phyloP scores from a whole-genome alignment of 2,113 vertebrate species.

The Crotalus horridus region DNA sequence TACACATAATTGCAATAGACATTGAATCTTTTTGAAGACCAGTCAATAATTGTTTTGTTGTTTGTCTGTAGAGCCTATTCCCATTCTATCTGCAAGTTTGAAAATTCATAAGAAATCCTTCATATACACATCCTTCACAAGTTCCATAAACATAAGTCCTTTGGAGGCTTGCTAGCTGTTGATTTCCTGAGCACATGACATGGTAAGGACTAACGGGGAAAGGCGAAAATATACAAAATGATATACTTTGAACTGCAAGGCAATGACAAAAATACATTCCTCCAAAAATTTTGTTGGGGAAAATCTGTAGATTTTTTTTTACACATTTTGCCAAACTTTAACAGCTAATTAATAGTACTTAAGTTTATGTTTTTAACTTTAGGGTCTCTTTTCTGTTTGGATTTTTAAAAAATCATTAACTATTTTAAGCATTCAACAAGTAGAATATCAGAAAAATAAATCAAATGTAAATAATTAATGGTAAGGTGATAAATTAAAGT shows the following conservation, averaged over 20 bases:
- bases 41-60: not conserved
- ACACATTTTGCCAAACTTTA: not conserved
- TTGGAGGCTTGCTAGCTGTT: not conserved
- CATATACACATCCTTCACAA: not conserved
- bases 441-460: not conserved
- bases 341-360: not conserved
- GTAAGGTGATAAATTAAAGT: not conserved
- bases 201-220: not conserved
- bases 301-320: not conserved
- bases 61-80: not conserved
- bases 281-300: not conserved
- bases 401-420: not conserved
- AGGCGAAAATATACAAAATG: not conserved
- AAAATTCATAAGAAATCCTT: not conserved
- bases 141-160: not conserved
- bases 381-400: not conserved
- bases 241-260: not conserved
- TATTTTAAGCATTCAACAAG: not conserved
- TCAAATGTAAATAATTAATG: not conserved
- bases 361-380: not conserved
- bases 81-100: not conserved
- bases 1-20: not conserved
- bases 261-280: not conserved
- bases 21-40: not conserved
- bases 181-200: not conserved